A percentile compares a stretch with the other conserved stretches of the same genome.
These are phyloP conservation scores for Oscheius sp. DNA, from an alignment of 2,888 invertebrate species.

Conservation along the genomic window DNA sequence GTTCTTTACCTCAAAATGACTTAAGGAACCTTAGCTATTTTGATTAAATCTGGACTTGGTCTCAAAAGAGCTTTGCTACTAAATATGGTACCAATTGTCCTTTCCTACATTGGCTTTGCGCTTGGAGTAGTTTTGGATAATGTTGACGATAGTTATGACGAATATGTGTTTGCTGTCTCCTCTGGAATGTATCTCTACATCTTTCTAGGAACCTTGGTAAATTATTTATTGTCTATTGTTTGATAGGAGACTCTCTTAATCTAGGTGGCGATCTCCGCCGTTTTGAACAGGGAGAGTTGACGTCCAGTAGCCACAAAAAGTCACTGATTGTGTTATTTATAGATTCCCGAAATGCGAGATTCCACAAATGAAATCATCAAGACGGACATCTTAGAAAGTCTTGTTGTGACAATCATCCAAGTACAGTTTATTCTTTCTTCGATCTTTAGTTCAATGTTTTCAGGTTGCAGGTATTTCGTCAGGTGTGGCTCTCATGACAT, in stretches of 20 bases:
- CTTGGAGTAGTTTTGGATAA: slow-evolving; percentile 61
- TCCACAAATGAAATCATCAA: slow-evolving; percentile 61
- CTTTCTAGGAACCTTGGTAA: slow-evolving; percentile 67
- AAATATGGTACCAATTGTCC: slow-evolving; percentile 62
- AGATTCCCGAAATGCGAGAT: slow-evolving; percentile 68
- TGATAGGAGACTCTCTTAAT: slow-evolving; percentile 8
- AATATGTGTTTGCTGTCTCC: slow-evolving; percentile 64
- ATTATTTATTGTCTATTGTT: too few relatives aligned
- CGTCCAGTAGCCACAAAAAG: slow-evolving; percentile 7
- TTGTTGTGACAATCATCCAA: slow-evolving; percentile 47
- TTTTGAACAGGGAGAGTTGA: background rate
- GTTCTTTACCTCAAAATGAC: too few relatives aligned
- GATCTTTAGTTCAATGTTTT: too few relatives aligned
- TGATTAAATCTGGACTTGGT: slow-evolving; percentile 65
- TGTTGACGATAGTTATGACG: slow-evolving; percentile 63
- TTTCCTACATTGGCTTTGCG: slow-evolving; percentile 61
- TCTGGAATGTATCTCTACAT: slow-evolving; percentile 69
- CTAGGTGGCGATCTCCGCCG: background rate
- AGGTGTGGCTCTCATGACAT: slow-evolving; percentile 25
- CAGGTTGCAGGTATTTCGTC: slow-evolving; percentile 27
- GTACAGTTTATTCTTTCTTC: too few relatives aligned
- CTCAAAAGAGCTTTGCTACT: slow-evolving; percentile 58
- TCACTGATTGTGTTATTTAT: slow-evolving; percentile 31
- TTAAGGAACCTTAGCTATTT: slow-evolving; percentile 61
- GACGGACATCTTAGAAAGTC: slow-evolving; percentile 54